Conservation (phyloP, 2,797 vertebrate species). For the Poecile montanus region DNA sequence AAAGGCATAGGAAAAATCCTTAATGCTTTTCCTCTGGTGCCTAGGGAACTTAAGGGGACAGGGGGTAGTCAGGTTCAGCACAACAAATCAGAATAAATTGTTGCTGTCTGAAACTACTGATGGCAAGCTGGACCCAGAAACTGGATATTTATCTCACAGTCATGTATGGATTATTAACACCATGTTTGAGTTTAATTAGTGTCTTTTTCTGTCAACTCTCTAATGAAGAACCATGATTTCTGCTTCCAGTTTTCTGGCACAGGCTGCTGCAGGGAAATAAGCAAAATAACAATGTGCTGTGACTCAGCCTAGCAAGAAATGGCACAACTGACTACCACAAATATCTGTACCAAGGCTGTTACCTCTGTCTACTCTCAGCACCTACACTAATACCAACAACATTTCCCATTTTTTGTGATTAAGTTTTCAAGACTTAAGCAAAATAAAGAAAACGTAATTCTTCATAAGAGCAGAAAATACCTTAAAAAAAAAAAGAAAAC, state of each 20-base stretch:
- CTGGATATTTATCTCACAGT: background rate
- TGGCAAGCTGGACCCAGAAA: background rate
- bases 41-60: background rate
- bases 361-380: background rate
- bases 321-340: background rate
- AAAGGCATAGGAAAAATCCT: background rate
- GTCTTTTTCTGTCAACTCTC: background rate
- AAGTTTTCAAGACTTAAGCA: background rate
- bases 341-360: background rate
- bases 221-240: background rate
- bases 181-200: background rate
- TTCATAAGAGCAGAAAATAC: background rate
- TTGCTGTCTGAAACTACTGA: background rate
- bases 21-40: background rate
- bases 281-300: background rate
- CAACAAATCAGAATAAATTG: background rate
- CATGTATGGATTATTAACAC: background rate
- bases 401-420: background rate
- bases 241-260: background rate
- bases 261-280: background rate
- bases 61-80: background rate
- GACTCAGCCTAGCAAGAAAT: background rate
- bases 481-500: background rate
- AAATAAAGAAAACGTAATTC: background rate
- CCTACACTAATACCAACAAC: background rate